These are phyloP conservation scores for Mechanitis messenoides DNA, from an alignment of 2,888 invertebrate genomes.

Conservation along the genomic window DNA sequence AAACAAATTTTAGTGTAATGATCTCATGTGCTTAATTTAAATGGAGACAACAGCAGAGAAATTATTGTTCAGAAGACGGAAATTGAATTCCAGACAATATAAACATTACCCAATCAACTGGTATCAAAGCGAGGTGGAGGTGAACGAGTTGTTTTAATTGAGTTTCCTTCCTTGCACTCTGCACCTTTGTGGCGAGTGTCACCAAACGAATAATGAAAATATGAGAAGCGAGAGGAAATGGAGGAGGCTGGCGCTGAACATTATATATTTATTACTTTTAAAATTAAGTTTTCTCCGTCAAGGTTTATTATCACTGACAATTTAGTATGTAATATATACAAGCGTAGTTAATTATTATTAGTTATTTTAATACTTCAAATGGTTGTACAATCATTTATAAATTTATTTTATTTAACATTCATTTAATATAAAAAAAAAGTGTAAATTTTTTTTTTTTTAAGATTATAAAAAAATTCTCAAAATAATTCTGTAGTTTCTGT, in stretches of 20 bases:
- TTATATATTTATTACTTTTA: background rate
- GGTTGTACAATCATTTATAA: no score
- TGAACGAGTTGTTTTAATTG: conserved; percentile 62
- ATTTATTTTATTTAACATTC: no score
- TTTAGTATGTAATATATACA: no score
- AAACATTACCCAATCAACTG: conserved; percentile 49
- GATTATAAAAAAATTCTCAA: no score
- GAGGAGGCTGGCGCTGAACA: background rate
- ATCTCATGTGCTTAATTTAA: no score
- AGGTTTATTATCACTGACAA: background rate
- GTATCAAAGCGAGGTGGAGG: conserved; percentile 47
- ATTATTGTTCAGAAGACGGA: background rate
- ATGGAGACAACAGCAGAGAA: no score
- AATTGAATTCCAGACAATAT: background rate
- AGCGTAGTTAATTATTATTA: no score
- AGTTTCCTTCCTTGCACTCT: conserved; percentile 51
- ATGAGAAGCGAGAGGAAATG: conserved; percentile 12
- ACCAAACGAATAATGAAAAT: conserved; percentile 36
- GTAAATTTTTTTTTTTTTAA: no score
- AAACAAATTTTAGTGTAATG: no score
- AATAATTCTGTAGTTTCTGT: no score
- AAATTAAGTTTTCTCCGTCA: background rate
- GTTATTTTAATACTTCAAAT: no score
- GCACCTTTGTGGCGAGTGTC: conserved; percentile 53
- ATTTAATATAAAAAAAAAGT: no score